A percentile compares a stretch with the other conserved stretches of the same genome.
Evolutionary conservation across 2,797 vertebrate genomes (phyloP).

Genomic region (Numenius phaeopus): DNA sequence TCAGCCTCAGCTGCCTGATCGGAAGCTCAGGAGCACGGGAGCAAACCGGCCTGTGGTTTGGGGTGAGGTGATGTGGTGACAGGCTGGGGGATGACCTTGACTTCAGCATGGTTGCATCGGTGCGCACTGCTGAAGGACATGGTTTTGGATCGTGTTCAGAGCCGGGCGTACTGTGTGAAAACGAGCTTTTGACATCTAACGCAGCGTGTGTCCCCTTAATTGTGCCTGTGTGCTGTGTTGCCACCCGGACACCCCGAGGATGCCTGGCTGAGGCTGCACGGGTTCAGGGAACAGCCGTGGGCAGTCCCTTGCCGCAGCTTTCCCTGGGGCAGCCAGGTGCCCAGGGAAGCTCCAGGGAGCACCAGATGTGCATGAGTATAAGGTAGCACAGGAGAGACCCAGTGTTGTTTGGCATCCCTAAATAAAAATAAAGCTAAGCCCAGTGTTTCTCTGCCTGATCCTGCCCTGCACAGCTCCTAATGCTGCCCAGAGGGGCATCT

Average conservation of each 20-base stretch:
- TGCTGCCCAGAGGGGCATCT: rapidly evolving
- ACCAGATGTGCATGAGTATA: background rate
- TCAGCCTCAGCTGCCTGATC: background rate
- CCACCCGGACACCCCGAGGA: rapidly evolving
- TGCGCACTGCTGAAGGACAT: rapidly evolving
- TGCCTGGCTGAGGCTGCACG: background rate
- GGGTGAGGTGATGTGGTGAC: background rate
- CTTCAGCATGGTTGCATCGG: rapidly evolving
- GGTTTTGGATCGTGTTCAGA: background rate
- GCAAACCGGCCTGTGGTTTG: background rate
- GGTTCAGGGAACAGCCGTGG: background rate
- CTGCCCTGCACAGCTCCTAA: background rate
- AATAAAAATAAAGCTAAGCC: background rate
- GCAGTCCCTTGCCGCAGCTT: background rate
- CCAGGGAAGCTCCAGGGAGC: background rate
- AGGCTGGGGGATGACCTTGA: constrained; percentile 38
- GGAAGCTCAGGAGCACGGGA: background rate
- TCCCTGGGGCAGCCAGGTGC: background rate
- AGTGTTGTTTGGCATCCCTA: background rate
- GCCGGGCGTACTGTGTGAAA: background rate
- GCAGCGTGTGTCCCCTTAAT: background rate
- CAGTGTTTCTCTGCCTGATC: background rate
- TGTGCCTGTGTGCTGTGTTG: background rate
- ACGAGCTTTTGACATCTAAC: background rate
- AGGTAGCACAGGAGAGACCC: background rate